Evolutionary conservation across 1,140 invertebrate species (phyloP), one percentile per base, ranked within the genome.

Genomic region (Cardiocondyla obscurior): DNA sequence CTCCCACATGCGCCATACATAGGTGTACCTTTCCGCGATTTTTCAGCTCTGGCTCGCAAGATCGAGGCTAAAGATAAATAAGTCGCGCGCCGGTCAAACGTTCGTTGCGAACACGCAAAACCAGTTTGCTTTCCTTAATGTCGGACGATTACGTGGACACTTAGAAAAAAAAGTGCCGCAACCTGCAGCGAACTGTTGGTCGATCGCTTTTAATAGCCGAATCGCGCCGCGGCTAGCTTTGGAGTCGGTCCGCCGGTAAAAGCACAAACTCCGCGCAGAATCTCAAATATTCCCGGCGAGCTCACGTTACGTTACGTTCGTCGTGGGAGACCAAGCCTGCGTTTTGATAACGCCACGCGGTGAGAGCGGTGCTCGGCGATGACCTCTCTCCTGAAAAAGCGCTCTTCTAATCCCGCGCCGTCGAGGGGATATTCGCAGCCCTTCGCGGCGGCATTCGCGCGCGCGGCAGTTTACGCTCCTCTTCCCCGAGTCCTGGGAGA

Each of bases 91-190:
- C 74, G 74, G 74, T 77, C 74, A 77, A 67, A 58, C 82, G 73
- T 64, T 53, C 58, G 74, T 70, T 25, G 69, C 39, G 28, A 82
- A 83, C 73, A 30, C 57, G 74, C 44, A 81, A 53, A 84, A 85
- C 73, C 70, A 69, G 74, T 79, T 79, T 79, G 65, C 67, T 73
- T 83, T 83, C 62, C 33, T 81, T 74, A 85, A 83, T 79, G 33
- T 36, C 74, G 33, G 33, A 67, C 74, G 74, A 79, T 79, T 79
- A 79, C 74, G 62, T 46, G 46, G 46, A 28, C 33, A 53, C 42
- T 79, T 22, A 67, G 30, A 79, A 67, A 55, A 67, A 67, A 79
- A 55, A 39, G 19, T 14, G 44, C 60, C 42, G 44, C 58, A 76
- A 76, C n/a, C 57, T 60, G 42, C 30, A 49, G n/a, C 19, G 22